phyloP scores from a whole-genome alignment of 2,888 invertebrate genomes.

The Drosophila dives region DNA sequence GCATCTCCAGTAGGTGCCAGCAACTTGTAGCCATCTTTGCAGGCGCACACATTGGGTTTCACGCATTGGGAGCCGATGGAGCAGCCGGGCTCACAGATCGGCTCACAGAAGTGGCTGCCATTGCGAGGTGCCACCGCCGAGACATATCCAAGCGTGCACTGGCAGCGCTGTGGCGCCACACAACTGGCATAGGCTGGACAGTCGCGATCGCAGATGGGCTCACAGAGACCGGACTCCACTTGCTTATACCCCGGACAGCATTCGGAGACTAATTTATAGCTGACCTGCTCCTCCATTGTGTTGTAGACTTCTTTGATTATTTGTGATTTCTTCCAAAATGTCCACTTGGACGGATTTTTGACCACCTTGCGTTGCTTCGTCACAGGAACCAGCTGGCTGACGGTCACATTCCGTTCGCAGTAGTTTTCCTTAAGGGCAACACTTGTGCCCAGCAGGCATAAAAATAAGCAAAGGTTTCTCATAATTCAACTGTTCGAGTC shows the following conservation, averaged over 20 bases:
- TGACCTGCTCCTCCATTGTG: slow-evolving; percentile 55
- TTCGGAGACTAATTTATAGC: slow-evolving; percentile 45
- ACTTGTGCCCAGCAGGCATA: slow-evolving; percentile 40
- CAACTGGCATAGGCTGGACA: slow-evolving; percentile 74
- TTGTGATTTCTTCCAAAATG: slow-evolving; percentile 56
- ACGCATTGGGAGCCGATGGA: slow-evolving; percentile 62
- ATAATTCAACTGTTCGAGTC: slow-evolving; percentile 42
- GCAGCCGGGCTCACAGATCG: slow-evolving; percentile 68
- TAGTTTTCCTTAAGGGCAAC: slow-evolving; percentile 52
- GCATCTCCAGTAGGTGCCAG: slow-evolving; percentile 53
- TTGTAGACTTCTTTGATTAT: slow-evolving; percentile 56
- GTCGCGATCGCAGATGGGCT: slow-evolving; percentile 70
- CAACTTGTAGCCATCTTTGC: slow-evolving; percentile 58
- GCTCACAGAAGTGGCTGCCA: slow-evolving; percentile 72
- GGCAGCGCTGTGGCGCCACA: slow-evolving; percentile 73
- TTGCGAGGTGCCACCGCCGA: slow-evolving; percentile 55
- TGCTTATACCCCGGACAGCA: slow-evolving; percentile 74
- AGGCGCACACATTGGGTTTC: slow-evolving; percentile 73
- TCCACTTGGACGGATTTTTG: slow-evolving; percentile 56
- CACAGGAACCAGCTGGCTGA: slow-evolving; percentile 46
- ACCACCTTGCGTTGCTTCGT: slow-evolving; percentile 61
- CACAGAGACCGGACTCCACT: slow-evolving; percentile 63
- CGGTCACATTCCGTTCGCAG: slow-evolving; percentile 64
- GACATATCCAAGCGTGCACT: slow-evolving; percentile 71
- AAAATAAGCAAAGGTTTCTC: slow-evolving; percentile 4